A percentile compares a stretch with the other conserved stretches of the same genome.
These are phyloP conservation scores for Cetonia aurata DNA, from an alignment of 2,888 invertebrate species.

Conservation along the genomic window DNA sequence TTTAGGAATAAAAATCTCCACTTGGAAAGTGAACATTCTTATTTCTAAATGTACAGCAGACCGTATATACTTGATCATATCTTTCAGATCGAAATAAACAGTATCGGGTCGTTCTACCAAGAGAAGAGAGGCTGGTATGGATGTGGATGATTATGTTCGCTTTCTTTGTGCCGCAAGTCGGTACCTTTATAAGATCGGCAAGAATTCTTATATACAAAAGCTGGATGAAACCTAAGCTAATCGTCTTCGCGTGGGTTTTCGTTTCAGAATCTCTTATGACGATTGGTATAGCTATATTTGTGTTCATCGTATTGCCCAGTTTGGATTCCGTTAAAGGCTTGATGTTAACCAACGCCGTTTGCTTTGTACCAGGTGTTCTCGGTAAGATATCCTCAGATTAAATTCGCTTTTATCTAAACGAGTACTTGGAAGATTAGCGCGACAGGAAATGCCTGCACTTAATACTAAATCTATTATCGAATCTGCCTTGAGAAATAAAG, in stretches of 20 bases:
- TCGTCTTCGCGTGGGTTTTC: conserved; percentile 72
- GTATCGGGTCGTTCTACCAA: conserved; percentile 73
- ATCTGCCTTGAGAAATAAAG: too few species aligned
- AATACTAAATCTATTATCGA: too few species aligned
- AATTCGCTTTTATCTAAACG: too few species aligned
- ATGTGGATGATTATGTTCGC: conserved; percentile 84
- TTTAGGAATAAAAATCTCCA: too few species aligned
- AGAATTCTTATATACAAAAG: conserved; percentile 83
- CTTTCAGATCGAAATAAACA: conserved; percentile 59
- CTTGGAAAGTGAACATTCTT: too few species aligned
- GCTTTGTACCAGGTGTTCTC: conserved; percentile 80
- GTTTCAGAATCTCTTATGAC: conserved; percentile 84
- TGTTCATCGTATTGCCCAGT: conserved; percentile 81
- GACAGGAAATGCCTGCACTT: too few species aligned
- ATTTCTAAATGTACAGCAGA: too few species aligned
- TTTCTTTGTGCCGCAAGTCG: conserved; percentile 82
- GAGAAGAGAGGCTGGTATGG: conserved; percentile 80
- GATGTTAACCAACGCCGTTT: conserved; percentile 87
- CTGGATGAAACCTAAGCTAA: conserved; percentile 69
- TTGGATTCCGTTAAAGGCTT: conserved; percentile 83
- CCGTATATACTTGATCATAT: too few species aligned
- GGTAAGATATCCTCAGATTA: conserved; percentile 67
- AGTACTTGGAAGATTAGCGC: too few species aligned
- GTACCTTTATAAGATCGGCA: conserved; percentile 77
- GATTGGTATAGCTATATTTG: conserved; percentile 81